Percentiles rank a stretch among this genome's conserved stretches.
Conservation (phyloP, 2,888 invertebrate genomes). For the Helicoverpa assulta region DNA sequence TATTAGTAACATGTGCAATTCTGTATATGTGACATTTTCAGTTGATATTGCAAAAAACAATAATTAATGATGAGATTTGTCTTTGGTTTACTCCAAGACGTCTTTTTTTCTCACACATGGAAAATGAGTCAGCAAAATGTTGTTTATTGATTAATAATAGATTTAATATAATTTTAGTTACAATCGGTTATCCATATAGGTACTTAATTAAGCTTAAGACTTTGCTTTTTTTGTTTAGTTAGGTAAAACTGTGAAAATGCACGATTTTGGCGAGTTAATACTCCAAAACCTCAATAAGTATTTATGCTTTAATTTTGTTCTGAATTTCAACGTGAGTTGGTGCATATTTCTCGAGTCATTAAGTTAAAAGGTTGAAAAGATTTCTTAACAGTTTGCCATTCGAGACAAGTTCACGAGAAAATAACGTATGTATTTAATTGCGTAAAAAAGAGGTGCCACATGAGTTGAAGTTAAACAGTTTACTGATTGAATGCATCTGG, state of each 20-base stretch:
- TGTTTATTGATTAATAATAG: too few species aligned
- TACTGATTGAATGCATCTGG: conserved; percentile 10
- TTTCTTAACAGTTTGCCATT: not conserved
- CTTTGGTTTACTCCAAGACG: not conserved
- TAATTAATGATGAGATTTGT: not conserved
- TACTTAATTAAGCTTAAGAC: too few species aligned
- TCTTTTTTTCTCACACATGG: conserved; percentile 6
- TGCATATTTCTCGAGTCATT: conserved; percentile 14
- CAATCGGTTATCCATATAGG: too few species aligned
- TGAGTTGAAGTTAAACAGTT: conserved; percentile 1
- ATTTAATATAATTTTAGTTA: too few species aligned
- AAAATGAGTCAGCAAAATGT: not conserved
- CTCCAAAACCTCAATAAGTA: conserved; percentile 2
- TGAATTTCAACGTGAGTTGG: conserved; percentile 5
- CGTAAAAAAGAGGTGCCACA: too few species aligned
- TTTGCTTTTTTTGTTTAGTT: too few species aligned
- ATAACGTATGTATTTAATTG: not conserved
- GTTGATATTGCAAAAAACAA: not conserved
- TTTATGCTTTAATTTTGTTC: conserved; percentile 1
- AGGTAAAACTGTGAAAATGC: too few species aligned
- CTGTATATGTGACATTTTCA: not conserved
- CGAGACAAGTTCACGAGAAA: not conserved
- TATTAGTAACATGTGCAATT: not conserved
- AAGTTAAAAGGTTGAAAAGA: conserved; percentile 24
- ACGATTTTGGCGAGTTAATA: conserved; percentile 6